These are phyloP conservation scores for Micrasema minimum DNA, from an alignment of 1,140 invertebrate species.

Conservation along the genomic window DNA sequence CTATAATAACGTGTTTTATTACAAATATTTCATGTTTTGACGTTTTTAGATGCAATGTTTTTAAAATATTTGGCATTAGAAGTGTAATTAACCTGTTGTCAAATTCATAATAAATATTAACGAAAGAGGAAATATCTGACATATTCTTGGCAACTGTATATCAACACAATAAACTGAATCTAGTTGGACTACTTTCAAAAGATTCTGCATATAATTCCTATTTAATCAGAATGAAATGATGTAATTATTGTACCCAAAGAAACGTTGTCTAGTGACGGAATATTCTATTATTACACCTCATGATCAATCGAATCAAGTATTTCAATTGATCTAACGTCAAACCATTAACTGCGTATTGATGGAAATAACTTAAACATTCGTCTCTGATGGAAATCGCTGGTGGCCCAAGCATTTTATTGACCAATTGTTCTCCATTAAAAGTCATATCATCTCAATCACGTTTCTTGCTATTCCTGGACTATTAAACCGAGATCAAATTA, in stretches of 20 bases:
- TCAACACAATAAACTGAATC: too few species aligned
- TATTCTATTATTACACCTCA: conserved; percentile 22
- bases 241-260: conserved; percentile 15
- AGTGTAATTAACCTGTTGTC: neutral
- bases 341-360: conserved; percentile 25
- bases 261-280: conserved; percentile 14
- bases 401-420: conserved; percentile 24
- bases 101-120: too few species aligned
- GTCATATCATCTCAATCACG: conserved; percentile 26
- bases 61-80: neutral
- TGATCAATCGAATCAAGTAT: conserved; percentile 19
- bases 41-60: too few species aligned
- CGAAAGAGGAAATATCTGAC: neutral
- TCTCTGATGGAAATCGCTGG: conserved; percentile 17
- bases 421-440: conserved; percentile 34
- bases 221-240: conserved; percentile 1
- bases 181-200: conserved; percentile 19
- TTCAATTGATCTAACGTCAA: conserved; percentile 30
- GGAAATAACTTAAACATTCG: conserved; percentile 18
- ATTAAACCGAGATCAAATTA: too few species aligned
- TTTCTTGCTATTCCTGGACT: conserved; percentile 3
- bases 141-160: conserved; percentile 10
- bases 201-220: conserved; percentile 17
- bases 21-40: too few species aligned
- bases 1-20: too few species aligned